These are phyloP conservation scores for Typhlichthys subterraneus DNA, from an alignment of 2,797 vertebrate genomes.

Conservation along the genomic window DNA sequence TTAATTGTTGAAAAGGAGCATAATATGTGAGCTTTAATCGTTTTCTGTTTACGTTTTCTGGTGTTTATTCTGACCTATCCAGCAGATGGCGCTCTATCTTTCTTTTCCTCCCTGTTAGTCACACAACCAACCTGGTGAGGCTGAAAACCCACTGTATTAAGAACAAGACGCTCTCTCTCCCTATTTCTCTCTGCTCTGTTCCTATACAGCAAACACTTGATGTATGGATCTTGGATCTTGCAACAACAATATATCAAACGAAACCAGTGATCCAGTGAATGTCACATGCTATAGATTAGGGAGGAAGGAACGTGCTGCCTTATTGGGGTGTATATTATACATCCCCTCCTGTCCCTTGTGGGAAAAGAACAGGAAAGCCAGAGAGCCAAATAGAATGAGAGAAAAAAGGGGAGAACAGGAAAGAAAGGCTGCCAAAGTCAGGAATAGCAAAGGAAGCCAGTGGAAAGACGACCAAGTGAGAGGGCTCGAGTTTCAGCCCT, in stretches of 20 bases:
- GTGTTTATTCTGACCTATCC: conserved; percentile 27
- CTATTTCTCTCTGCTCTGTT: background rate
- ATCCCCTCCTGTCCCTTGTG: conserved; percentile 88
- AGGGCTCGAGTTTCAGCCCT: conserved; percentile 70
- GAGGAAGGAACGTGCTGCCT: conserved; percentile 81
- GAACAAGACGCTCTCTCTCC: background rate
- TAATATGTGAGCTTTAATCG: too few relatives aligned
- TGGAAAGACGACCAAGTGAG: conserved; percentile 73
- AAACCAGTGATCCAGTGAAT: conserved; percentile 65
- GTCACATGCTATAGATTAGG: conserved; percentile 94
- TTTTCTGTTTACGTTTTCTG: background rate
- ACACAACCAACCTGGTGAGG: background rate
- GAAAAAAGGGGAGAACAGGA: conserved; percentile 78
- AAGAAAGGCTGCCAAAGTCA: conserved; percentile 68
- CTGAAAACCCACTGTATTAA: background rate
- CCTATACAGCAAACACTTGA: background rate
- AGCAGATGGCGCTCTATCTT: conserved; percentile 51
- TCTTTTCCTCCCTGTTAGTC: background rate
- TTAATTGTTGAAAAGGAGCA: too few relatives aligned
- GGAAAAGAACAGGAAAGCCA: conserved; percentile 83
- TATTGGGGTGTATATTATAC: conserved; percentile 74
- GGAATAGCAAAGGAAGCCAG: conserved; percentile 61
- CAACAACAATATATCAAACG: conserved; percentile 11
- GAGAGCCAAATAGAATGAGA: conserved; percentile 66
- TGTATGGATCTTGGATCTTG: conserved; percentile 14